Percentiles rank a stretch among this genome's conserved stretches.
phyloP scores from a whole-genome alignment of 2,797 vertebrate species.

The Sarcoramphus papa region DNA sequence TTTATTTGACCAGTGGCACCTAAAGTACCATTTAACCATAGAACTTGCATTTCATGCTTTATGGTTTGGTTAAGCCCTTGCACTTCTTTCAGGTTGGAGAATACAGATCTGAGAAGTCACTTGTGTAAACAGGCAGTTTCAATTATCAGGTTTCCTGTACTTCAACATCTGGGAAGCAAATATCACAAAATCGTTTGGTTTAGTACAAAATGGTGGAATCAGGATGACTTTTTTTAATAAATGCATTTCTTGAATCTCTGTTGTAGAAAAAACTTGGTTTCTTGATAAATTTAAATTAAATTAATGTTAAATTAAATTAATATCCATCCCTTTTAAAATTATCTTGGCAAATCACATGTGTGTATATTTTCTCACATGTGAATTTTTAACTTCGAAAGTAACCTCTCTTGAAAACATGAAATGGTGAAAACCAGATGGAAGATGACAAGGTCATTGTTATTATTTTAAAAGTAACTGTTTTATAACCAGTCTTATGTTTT shows the following conservation, averaged over 20 bases:
- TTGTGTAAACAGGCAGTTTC: background rate
- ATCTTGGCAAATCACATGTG: rapidly evolving
- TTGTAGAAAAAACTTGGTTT: rapidly evolving
- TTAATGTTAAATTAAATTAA: background rate
- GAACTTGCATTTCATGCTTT: background rate
- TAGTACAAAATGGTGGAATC: background rate
- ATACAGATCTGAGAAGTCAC: background rate
- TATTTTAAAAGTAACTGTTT: background rate
- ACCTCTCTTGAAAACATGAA: background rate
- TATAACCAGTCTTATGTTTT: background rate
- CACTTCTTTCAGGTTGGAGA: background rate
- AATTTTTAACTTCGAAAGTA: background rate
- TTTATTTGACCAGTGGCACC: background rate
- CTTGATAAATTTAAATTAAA: background rate
- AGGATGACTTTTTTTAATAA: background rate
- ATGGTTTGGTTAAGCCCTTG: background rate
- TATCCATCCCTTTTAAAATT: background rate
- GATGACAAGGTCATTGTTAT: background rate
- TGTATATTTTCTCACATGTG: background rate
- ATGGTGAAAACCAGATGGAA: background rate
- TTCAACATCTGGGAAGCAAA: background rate
- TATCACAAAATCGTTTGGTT: background rate
- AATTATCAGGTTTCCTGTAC: background rate
- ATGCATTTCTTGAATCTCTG: background rate
- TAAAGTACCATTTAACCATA: background rate